These are phyloP conservation scores for Rallus limicola DNA, from an alignment of 2,113 vertebrate species.

Conservation along the genomic window DNA sequence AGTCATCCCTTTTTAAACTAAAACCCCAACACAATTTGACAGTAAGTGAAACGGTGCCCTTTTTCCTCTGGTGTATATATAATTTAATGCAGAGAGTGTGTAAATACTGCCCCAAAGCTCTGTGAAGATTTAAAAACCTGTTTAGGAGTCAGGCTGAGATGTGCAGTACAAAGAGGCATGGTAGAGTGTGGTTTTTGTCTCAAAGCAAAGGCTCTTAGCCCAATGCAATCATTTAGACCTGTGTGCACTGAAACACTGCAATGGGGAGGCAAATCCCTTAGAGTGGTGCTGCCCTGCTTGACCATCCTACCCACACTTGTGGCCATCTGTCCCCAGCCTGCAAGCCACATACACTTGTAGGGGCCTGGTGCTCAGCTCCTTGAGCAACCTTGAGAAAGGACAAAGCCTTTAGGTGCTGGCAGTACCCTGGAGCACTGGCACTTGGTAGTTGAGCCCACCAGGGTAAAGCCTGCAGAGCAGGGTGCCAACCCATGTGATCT, in stretches of 20 bases:
- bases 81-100: background rate
- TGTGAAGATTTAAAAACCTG: background rate
- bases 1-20: background rate
- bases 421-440: background rate
- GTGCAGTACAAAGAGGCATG: background rate
- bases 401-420: background rate
- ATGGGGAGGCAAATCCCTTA: background rate
- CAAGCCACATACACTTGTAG: accelerated
- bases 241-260: background rate
- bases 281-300: background rate
- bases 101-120: background rate
- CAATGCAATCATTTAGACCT: too few species aligned
- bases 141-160: background rate
- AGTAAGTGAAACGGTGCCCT: background rate
- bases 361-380: background rate
- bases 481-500: background rate
- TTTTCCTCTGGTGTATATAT: background rate
- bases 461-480: background rate
- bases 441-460: background rate
- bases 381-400: background rate
- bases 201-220: background rate
- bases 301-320: accelerated
- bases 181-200: background rate
- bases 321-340: background rate
- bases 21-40: background rate